These are phyloP conservation scores for Nautilus pompilius DNA, from an alignment of 1,140 invertebrate genomes.

Conservation along the genomic window DNA sequence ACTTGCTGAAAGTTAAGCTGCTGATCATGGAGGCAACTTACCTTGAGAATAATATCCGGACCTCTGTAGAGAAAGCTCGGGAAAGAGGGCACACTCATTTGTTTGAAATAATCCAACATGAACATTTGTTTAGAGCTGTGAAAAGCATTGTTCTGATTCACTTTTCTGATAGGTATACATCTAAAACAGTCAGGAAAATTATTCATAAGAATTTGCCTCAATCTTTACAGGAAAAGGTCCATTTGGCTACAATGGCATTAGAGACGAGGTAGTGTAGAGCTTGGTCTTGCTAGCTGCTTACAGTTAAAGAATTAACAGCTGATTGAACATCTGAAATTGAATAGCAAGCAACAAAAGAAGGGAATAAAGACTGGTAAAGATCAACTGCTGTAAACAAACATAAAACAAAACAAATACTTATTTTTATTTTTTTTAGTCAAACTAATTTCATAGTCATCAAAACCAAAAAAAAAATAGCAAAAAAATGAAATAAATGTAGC, in stretches of 20 bases:
- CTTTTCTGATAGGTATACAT: constrained; percentile 38
- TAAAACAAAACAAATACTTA: too few species aligned
- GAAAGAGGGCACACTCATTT: constrained; percentile 36
- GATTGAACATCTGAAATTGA: too few species aligned
- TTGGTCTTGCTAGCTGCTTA: too few species aligned
- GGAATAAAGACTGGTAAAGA: too few species aligned
- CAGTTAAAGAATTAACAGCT: too few species aligned
- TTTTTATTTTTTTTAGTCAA: too few species aligned
- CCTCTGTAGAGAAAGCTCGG: constrained; percentile 20
- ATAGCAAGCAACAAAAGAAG: too few species aligned
- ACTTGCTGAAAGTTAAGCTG: constrained; percentile 40
- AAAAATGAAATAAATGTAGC: too few species aligned
- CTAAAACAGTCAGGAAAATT: constrained; percentile 17
- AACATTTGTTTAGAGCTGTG: constrained; percentile 29
- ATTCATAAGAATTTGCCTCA: constrained; percentile 18
- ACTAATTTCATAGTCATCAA: too few species aligned
- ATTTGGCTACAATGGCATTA: constrained; percentile 25
- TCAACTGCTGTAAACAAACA: too few species aligned
- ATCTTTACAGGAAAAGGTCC: constrained; percentile 21
- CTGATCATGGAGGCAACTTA: constrained; percentile 43
- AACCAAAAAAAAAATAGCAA: too few species aligned
- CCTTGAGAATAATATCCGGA: constrained; percentile 17
- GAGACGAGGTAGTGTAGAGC: constrained; percentile 12
- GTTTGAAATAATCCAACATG: constrained; percentile 29
- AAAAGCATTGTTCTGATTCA: constrained; percentile 33